Evolutionary conservation across 2,888 invertebrate genomes (phyloP).

Genomic region (Philaethria dido): DNA sequence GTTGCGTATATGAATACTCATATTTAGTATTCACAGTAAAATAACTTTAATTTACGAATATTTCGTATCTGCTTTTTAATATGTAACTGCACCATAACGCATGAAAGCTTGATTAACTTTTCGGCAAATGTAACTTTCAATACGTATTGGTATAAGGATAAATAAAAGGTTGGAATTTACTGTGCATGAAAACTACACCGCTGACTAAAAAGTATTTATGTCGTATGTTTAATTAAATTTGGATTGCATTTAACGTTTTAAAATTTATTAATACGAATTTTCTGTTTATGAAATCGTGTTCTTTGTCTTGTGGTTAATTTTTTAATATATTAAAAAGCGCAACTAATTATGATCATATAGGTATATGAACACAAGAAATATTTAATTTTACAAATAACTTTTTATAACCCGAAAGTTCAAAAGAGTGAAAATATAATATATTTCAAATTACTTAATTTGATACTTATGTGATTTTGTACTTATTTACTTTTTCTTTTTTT

Average conservation of each 20-base stretch:
- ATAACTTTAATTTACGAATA: background rate
- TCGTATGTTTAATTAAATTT: background rate
- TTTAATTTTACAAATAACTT: too few species aligned
- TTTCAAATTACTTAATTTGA: background rate
- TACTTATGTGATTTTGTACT: background rate
- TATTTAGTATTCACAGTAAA: background rate
- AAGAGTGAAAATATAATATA: background rate
- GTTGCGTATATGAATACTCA: background rate
- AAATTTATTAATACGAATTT: background rate
- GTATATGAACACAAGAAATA: too few species aligned
- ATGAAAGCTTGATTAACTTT: background rate
- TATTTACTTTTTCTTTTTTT: conserved; percentile 2
- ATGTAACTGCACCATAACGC: background rate
- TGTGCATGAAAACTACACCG: conserved; percentile 18
- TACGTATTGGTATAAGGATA: too few species aligned
- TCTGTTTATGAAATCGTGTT: background rate
- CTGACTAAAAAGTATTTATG: background rate
- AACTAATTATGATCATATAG: too few species aligned
- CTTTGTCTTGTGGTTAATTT: too few species aligned
- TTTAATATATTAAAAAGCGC: background rate
- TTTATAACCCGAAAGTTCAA: background rate
- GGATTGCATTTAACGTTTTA: conserved; percentile 4
- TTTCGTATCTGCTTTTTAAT: background rate
- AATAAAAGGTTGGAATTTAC: conserved; percentile 45
- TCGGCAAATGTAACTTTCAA: background rate